A percentile compares a stretch with the other conserved stretches of the same genome.
Evolutionary conservation across 2,113 vertebrate species (phyloP).

Genomic region (Nyctereutes procyonoides): DNA sequence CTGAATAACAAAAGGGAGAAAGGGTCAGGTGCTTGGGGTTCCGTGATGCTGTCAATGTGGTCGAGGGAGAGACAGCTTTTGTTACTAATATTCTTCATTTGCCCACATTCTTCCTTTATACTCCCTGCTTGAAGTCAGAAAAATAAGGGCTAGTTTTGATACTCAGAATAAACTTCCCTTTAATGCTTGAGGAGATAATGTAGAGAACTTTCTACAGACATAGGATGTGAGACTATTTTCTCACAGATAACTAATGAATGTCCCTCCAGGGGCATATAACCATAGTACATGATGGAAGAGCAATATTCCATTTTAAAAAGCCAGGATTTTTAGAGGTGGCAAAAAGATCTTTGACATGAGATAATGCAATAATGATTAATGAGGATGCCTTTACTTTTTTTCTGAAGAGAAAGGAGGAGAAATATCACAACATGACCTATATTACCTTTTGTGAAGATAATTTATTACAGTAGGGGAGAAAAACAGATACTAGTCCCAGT

Average conservation of each 20-base stretch:
- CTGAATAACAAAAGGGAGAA: not conserved
- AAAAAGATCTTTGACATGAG: not conserved
- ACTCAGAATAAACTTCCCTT: not conserved
- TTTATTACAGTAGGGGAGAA: not conserved
- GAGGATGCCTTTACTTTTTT: not conserved
- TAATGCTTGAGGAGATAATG: not conserved
- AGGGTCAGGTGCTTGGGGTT: not conserved
- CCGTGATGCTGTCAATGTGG: not conserved
- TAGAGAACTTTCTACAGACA: not conserved
- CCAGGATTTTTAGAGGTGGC: not conserved
- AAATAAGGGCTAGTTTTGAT: not conserved
- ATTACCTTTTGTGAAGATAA: not conserved
- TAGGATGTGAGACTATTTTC: not conserved
- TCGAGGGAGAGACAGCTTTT: not conserved
- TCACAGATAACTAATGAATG: not conserved
- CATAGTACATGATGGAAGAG: not conserved
- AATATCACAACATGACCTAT: not conserved
- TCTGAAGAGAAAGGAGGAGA: not conserved
- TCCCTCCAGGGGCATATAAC: not conserved
- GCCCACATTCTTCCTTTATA: not conserved
- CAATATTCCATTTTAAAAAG: not conserved
- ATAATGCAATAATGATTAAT: not conserved
- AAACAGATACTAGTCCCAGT: not conserved
- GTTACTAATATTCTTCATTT: not conserved
- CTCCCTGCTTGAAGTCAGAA: not conserved